Evolutionary conservation across 2,888 invertebrate species (phyloP), one percentile per base, ranked within the genome.

Genomic region (Esperia sulphurella): DNA sequence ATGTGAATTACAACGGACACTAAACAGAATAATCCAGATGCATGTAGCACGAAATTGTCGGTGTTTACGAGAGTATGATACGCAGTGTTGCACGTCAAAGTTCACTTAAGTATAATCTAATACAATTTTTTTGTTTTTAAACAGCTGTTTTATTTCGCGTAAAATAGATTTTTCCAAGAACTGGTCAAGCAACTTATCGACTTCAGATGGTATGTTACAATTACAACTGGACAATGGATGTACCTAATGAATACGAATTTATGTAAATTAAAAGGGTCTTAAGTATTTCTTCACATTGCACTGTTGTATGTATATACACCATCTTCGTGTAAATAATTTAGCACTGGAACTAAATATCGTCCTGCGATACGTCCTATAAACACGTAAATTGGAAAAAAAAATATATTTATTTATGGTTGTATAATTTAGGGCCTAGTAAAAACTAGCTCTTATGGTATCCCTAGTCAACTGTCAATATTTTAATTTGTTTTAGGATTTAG

Each of bases 121-220:
- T 14, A 10, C 7, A 31, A 38, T 37, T 43, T n/a, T n/a, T n/a
- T 29, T 56, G 49, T 46, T 44, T 53, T 48, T 47, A 40, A 49
- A 42, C 40, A 41, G 47, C 39, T 10, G 8, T 29, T 43, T 47
- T 28, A 14, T 13, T 4, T 39, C 14, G 14, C 8, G 39, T 39
- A 13, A 14, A 38, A 38, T 14, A 39, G 3, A 21, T 21, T 21
- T 21, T 35, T n/a, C 1, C 35, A 35, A 35, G 39, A 14, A 14
- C 14, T 6, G 39, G 7, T 14, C 14, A 9, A 39, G 3, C 14
- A 14, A 39, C 12, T 14, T 7, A 14, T 13, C 8, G 4, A 39
- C 10, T 12, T n/a, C 12, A 9, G 39, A 13, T 13, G 12, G 14
- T 39, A 12, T 29, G 30, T n/a, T 29, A 30, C 12, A n/a, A 30